Base-by-base conservation (phyloP, 2,888 invertebrate genomes). In the Cremastinae sp. region DNA sequence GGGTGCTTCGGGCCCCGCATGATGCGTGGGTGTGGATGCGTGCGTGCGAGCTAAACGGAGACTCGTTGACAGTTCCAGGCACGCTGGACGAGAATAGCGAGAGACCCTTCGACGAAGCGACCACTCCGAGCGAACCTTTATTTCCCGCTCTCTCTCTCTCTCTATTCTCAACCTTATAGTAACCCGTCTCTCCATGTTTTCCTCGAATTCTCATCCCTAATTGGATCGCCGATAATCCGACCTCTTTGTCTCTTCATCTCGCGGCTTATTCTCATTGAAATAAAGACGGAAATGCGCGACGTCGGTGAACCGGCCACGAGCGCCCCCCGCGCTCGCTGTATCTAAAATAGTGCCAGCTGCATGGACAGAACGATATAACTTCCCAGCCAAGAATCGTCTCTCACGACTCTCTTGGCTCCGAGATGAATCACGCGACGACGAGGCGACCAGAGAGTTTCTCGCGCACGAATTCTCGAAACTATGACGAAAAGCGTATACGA, bases 41-140 rank as follows among this genome's bases (percentile, higher is more conserved):
- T 58, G 64, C 38, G 47, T 41, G 64, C 49, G 64, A 12, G 59
- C 64, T 64, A 64, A 72, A 41, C 64, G 47, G 71, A 56, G 49
- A 49, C 20, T 45, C 69, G 74, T 74, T 74, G 74, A 74, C 69
- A 69, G 69, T 74, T 70, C 74, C 74, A 74, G 74, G 43, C 53
- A 38, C 58, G 14, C 53, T 53, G 58, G 59, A 74, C 74, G 53
- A 74, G 74, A 74, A 74, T 74, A 74, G 64, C 74, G 49, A 69
- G 51, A 43, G 38, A 59, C 36, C 12, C 16, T n/a, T 43, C 45
- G 58, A 5, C 41, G 16, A 18, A 18, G 43, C 9, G n/a, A n/a
- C n/a, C n/a, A n/a, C n/a, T n/a, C n/a, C n/a, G n/a, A n/a, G n/a
- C n/a, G 18, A 18, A 34, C 56, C 64, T 64, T 51, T 64, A n/a